Evolutionary conservation across 2,797 vertebrate genomes (phyloP).

Genomic region (Semotilus atromaculatus): DNA sequence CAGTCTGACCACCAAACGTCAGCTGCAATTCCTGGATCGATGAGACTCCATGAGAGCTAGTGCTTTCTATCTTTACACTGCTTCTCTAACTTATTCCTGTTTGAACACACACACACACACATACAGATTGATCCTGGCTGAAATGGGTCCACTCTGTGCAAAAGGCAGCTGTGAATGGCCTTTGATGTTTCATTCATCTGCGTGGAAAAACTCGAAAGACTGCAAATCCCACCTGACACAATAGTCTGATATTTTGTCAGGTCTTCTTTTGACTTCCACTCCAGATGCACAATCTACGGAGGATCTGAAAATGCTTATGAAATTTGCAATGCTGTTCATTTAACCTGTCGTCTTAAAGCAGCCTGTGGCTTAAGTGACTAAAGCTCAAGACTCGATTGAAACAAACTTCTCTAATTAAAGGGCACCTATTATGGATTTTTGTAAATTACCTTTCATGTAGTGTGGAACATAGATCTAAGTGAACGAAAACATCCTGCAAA

Average conservation of each 20-base stretch:
- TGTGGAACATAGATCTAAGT: too few species aligned
- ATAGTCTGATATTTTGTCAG: slow-evolving; percentile 15
- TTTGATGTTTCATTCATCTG: slow-evolving; percentile 40
- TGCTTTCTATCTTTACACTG: slow-evolving; percentile 6
- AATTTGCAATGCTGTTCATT: neutral
- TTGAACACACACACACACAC: slow-evolving; percentile 1
- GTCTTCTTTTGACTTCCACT: slow-evolving; percentile 7
- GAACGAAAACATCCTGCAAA: too few species aligned
- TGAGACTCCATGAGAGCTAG: neutral
- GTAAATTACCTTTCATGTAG: too few species aligned
- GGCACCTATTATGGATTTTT: too few species aligned
- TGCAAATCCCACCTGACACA: slow-evolving; percentile 15
- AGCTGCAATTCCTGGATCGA: neutral
- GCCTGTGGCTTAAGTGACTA: neutral
- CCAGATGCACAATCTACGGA: neutral
- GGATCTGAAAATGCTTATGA: neutral
- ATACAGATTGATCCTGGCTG: slow-evolving; percentile 14
- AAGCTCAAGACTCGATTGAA: neutral
- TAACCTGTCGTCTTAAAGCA: neutral
- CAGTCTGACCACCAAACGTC: neutral
- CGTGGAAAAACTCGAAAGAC: slow-evolving; percentile 15
- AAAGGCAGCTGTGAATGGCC: slow-evolving; percentile 6
- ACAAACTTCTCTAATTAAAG: neutral
- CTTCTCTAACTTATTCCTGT: neutral
- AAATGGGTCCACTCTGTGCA: slow-evolving; percentile 6